Conservation (phyloP, 2,888 invertebrate species). For the Pristionchus arcanus region DNA sequence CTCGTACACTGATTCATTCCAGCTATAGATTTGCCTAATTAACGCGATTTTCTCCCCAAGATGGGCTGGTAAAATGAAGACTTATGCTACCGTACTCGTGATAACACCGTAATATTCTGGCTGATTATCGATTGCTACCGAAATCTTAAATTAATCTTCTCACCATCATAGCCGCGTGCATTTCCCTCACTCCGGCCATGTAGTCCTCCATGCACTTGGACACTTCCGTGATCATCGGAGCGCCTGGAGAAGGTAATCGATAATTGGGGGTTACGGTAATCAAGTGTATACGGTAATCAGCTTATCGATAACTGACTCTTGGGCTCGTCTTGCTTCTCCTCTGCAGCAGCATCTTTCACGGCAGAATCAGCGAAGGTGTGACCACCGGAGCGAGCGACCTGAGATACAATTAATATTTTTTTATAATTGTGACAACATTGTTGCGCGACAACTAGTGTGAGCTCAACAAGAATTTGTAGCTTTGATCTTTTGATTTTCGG, state of each 20-base stretch:
- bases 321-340: neutral
- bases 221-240: neutral
- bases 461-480: too few relatives aligned
- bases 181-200: conserved; percentile 36
- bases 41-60: too few relatives aligned
- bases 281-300: neutral
- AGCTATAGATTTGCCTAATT: neutral
- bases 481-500: too few relatives aligned
- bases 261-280: neutral
- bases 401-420: neutral
- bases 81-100: too few relatives aligned
- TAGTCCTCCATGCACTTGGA: conserved; percentile 35
- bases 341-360: neutral
- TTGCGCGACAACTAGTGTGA: too few relatives aligned
- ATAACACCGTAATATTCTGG: too few relatives aligned
- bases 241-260: neutral
- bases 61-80: too few relatives aligned
- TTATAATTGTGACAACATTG: too few relatives aligned
- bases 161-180: conserved; percentile 41
- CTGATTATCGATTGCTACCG: neutral
- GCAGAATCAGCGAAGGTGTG: neutral
- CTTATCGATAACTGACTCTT: neutral
- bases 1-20: neutral
- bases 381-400: conserved; percentile 26
- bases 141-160: neutral